Conservation (phyloP, 2,888 invertebrate genomes). For the Stenolophus ochropezus region DNA sequence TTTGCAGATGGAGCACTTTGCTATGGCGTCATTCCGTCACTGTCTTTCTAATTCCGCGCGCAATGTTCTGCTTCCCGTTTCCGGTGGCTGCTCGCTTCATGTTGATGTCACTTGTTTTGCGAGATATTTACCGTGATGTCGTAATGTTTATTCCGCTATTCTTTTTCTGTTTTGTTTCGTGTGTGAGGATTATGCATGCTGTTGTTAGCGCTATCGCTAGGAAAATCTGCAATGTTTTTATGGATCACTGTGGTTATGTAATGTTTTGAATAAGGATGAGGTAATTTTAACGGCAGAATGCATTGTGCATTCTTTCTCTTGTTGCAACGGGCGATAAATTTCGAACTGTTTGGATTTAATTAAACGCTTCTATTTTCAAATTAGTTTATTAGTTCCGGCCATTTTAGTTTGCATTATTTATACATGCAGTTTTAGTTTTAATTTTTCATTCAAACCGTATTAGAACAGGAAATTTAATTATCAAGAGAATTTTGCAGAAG, state of each 20-base stretch:
- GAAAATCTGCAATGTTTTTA: conserved; percentile 36
- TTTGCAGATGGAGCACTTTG: conserved; percentile 64
- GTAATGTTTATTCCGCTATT: conserved; percentile 30
- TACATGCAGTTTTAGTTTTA: neutral
- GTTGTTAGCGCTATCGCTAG: conserved; percentile 33
- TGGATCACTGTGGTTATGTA: conserved; percentile 23
- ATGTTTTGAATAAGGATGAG: conserved; percentile 36
- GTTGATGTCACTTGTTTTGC: conserved; percentile 37
- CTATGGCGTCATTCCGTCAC: conserved; percentile 26
- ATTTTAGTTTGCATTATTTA: neutral
- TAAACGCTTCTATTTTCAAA: conserved; percentile 11
- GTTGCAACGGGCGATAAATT: neutral
- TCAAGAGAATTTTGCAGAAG: too few species aligned
- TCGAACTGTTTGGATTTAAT: neutral
- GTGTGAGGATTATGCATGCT: conserved; percentile 26
- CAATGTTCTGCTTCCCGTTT: conserved; percentile 36
- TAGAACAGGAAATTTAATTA: too few species aligned
- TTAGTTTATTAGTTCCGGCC: neutral
- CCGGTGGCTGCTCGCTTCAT: conserved; percentile 30
- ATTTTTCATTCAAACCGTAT: too few species aligned
- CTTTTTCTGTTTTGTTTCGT: conserved; percentile 36
- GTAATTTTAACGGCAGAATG: conserved; percentile 22
- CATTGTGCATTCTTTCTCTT: conserved; percentile 5
- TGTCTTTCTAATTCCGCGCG: conserved; percentile 37
- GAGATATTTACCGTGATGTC: conserved; percentile 49